phyloP scores from a whole-genome alignment of 2,888 invertebrate species.

The Mesorhabditis belari region DNA sequence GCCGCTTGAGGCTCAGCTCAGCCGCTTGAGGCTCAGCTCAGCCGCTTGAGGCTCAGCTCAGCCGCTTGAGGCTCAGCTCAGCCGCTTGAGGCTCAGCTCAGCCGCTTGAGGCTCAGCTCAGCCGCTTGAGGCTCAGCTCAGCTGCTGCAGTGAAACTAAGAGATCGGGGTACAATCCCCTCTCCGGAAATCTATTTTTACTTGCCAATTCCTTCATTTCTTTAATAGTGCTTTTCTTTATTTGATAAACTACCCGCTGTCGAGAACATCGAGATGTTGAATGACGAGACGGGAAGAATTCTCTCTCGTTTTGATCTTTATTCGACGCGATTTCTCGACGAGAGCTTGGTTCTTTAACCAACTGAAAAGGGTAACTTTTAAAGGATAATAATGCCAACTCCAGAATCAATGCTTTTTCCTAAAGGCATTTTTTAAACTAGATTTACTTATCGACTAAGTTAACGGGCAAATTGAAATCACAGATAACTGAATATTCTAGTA shows the following conservation, averaged over 20 bases:
- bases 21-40: too few relatives aligned
- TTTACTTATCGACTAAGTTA: too few relatives aligned
- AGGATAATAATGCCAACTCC: too few relatives aligned
- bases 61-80: not conserved
- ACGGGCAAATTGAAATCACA: too few relatives aligned
- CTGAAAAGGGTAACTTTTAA: constrained; percentile 28
- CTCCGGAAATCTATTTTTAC: too few relatives aligned
- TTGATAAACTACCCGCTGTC: constrained; percentile 47
- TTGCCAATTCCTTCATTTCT: too few relatives aligned
- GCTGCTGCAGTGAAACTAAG: constrained; percentile 43
- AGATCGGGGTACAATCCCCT: constrained; percentile 50
- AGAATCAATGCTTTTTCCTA: too few relatives aligned
- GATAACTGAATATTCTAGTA: too few relatives aligned
- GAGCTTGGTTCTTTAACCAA: constrained; percentile 50
- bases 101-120: constrained; percentile 49
- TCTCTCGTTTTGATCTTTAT: constrained; percentile 35
- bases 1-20: too few relatives aligned
- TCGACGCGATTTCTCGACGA: constrained; percentile 46
- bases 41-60: too few relatives aligned
- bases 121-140: constrained; percentile 39
- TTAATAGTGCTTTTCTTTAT: too few relatives aligned
- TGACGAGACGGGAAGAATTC: constrained; percentile 43
- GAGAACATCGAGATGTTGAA: constrained; percentile 46
- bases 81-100: constrained; percentile 10
- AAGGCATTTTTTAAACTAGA: too few relatives aligned